Evolutionary conservation across 2,888 invertebrate genomes (phyloP).

Genomic region (Aphelenchoides bicaudatus): DNA sequence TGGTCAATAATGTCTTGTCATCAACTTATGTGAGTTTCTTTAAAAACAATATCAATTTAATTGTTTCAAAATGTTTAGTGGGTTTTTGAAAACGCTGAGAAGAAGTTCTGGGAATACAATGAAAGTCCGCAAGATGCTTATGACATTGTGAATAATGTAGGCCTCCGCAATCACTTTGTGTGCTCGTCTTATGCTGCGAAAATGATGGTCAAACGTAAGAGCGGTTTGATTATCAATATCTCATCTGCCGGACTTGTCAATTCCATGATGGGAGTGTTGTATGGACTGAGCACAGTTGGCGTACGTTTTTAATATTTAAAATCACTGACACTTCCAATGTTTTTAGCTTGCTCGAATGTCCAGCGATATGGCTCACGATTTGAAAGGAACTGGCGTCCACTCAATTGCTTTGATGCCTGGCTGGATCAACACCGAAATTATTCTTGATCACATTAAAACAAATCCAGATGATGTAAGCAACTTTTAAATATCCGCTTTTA

Average conservation of each 20-base stretch:
- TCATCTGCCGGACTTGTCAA: conserved; percentile 61
- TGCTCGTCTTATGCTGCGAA: conserved; percentile 61
- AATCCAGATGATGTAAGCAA: too few relatives aligned
- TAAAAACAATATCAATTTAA: too few relatives aligned
- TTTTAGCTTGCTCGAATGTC: conserved; percentile 60
- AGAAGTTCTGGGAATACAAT: conserved; percentile 31
- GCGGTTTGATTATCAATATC: conserved; percentile 61
- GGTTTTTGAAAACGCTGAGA: conserved; percentile 18
- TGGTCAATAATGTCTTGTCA: conserved; percentile 30
- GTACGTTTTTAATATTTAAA: too few relatives aligned
- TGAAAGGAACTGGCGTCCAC: conserved; percentile 58
- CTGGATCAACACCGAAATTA: conserved; percentile 62
- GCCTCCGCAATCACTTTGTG: conserved; percentile 62
- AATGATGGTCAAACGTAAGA: conserved; percentile 59
- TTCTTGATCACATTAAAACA: too few relatives aligned
- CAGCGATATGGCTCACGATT: conserved; percentile 61
- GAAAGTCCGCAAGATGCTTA: conserved; percentile 18
- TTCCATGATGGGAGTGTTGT: too few relatives aligned
- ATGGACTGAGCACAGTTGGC: too few relatives aligned
- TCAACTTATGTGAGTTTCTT: too few relatives aligned
- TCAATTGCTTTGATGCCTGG: conserved; percentile 64
- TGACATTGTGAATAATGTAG: conserved; percentile 60
- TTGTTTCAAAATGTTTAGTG: too few relatives aligned
- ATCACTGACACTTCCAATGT: too few relatives aligned
- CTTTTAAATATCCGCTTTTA: background rate